These are phyloP conservation scores for Trigoniulus corallinus DNA, from an alignment of 1,140 invertebrate genomes.

Conservation along the genomic window DNA sequence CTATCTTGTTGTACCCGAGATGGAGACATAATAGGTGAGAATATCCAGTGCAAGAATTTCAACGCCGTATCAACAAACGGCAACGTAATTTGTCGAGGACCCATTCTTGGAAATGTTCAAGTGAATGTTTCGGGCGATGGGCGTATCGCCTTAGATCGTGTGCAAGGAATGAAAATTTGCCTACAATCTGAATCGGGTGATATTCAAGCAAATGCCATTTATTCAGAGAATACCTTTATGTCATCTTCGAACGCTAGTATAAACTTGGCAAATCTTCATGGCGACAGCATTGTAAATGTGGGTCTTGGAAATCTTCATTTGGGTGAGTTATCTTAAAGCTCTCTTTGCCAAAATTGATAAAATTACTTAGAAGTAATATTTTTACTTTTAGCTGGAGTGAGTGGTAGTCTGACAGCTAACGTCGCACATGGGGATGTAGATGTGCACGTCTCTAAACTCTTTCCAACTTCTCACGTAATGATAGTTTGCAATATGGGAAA, in stretches of 20 bases:
- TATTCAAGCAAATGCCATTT: background rate
- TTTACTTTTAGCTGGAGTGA: background rate
- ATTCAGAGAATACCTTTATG: background rate
- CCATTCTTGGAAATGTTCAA: too few species aligned
- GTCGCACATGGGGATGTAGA: background rate
- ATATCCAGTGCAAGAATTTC: background rate
- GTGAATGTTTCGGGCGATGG: too few species aligned
- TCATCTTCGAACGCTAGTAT: background rate
- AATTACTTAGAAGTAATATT: background rate
- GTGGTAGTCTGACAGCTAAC: background rate
- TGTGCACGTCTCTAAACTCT: background rate
- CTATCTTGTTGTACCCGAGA: background rate
- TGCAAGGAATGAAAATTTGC: background rate
- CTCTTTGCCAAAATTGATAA: background rate
- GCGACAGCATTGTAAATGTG: background rate
- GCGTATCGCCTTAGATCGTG: background rate
- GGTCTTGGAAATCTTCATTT: background rate
- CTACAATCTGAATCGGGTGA: background rate
- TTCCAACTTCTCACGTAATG: background rate
- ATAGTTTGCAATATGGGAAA: too few species aligned
- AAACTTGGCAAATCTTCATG: background rate
- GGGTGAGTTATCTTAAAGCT: background rate
- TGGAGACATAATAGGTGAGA: background rate
- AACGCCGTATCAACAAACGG: background rate
- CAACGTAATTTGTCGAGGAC: too few species aligned